Conservation (phyloP, 2,797 vertebrate species). For the Psittacula derbiana region DNA sequence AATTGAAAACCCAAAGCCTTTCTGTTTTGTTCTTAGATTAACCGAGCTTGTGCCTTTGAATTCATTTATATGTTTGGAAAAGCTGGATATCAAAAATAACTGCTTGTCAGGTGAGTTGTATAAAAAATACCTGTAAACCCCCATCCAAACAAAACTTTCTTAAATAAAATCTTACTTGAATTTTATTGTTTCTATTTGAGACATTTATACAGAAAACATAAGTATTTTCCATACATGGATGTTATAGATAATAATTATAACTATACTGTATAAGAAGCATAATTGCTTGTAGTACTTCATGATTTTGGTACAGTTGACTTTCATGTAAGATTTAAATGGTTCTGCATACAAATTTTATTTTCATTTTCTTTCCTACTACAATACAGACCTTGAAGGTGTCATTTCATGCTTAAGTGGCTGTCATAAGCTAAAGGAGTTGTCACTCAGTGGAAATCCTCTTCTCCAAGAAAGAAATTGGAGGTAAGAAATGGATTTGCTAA, state of each 20-base stretch:
- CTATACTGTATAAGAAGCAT: not conserved
- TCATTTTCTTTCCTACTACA: not conserved
- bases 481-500: slow-evolving; percentile 69
- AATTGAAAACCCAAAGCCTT: not conserved
- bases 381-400: slow-evolving; percentile 80
- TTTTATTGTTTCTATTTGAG: not conserved
- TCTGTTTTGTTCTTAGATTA: slow-evolving; percentile 78
- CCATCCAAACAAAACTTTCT: not conserved
- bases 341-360: not conserved
- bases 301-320: not conserved
- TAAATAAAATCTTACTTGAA: not conserved
- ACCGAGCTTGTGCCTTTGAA: slow-evolving; percentile 82
- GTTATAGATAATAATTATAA: not conserved
- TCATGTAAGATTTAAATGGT: not conserved
- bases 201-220: not conserved
- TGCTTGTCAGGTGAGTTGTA: slow-evolving; percentile 87
- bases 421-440: slow-evolving; percentile 77
- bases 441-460: slow-evolving; percentile 86
- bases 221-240: not conserved
- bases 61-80: slow-evolving; percentile 83
- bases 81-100: slow-evolving; percentile 87
- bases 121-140: not conserved
- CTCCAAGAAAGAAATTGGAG: slow-evolving; percentile 87
- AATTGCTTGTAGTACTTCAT: not conserved
- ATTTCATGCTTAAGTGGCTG: slow-evolving; percentile 80